These are phyloP conservation scores for Spisula solida DNA, from an alignment of 2,888 invertebrate species.

Conservation along the genomic window DNA sequence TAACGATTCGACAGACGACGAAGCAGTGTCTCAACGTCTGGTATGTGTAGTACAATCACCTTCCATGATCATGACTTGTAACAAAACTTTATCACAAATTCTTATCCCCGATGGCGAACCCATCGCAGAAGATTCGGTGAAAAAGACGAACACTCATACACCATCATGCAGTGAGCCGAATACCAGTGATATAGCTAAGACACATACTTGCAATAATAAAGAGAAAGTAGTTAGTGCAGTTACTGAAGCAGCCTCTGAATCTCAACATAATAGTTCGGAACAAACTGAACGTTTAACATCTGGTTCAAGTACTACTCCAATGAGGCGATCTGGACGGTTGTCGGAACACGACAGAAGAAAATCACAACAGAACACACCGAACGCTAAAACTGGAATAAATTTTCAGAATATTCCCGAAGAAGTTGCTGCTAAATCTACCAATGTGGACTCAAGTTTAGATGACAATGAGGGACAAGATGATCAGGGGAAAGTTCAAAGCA, in stretches of 20 bases:
- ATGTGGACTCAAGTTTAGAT: background rate
- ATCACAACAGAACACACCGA: slow-evolving; percentile 17
- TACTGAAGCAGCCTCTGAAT: background rate
- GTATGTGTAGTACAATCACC: background rate
- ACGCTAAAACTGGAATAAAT: background rate
- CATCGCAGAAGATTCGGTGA: background rate
- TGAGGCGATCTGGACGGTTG: slow-evolving; percentile 9
- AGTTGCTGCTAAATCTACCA: background rate
- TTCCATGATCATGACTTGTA: background rate
- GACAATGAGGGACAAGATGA: background rate
- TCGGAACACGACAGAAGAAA: slow-evolving; percentile 24
- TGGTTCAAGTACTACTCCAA: background rate
- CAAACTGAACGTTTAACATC: too few relatives aligned
- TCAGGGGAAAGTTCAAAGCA: background rate
- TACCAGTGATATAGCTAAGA: background rate
- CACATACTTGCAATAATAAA: background rate
- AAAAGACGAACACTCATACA: background rate
- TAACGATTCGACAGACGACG: background rate
- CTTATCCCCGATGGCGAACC: background rate
- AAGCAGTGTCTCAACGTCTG: background rate
- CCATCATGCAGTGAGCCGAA: background rate
- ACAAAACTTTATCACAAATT: slow-evolving; percentile 13
- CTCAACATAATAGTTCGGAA: background rate
- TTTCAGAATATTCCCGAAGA: background rate
- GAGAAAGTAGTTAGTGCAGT: background rate